phyloP scores from a whole-genome alignment of 2,888 invertebrate species.

The Cantharis rufa region DNA sequence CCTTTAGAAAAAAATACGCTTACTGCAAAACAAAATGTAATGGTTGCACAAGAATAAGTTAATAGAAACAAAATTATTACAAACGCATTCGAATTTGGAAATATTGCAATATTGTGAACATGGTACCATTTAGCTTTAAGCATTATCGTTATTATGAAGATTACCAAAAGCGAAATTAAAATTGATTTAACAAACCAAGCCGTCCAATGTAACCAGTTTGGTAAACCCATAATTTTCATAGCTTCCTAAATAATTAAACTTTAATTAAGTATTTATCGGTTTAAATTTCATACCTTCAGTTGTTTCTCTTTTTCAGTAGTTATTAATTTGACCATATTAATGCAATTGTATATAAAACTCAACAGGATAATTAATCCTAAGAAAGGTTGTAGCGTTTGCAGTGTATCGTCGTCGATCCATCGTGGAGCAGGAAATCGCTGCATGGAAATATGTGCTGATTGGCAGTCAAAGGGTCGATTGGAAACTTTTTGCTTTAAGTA shows the following conservation, averaged over 20 bases:
- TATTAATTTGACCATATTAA: conserved; percentile 77
- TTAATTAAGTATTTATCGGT: neutral
- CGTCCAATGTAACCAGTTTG: conserved; percentile 81
- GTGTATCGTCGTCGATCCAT: conserved; percentile 69
- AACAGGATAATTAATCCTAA: conserved; percentile 78
- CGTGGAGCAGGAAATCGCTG: conserved; percentile 76
- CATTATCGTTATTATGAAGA: conserved; percentile 59
- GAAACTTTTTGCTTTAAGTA: conserved; percentile 12
- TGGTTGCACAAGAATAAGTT: conserved; percentile 66
- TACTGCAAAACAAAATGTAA: conserved; percentile 74
- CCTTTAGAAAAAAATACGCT: conserved; percentile 76
- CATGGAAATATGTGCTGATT: conserved; percentile 52
- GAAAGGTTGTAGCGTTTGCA: conserved; percentile 66
- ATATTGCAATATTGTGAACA: conserved; percentile 58
- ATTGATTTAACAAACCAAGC: conserved; percentile 83
- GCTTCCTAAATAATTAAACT: conserved; percentile 66
- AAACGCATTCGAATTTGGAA: conserved; percentile 66
- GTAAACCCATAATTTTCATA: conserved; percentile 89
- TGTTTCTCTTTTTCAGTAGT: conserved; percentile 77
- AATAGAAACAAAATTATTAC: conserved; percentile 69
- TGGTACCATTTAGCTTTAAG: conserved; percentile 48
- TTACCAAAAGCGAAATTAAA: conserved; percentile 64
- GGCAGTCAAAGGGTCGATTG: neutral
- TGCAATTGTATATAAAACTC: conserved; percentile 79
- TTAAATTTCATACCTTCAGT: conserved; percentile 62